phyloP scores from a whole-genome alignment of 64 coral and sea anemone species.

The Platygyra sinensis region DNA sequence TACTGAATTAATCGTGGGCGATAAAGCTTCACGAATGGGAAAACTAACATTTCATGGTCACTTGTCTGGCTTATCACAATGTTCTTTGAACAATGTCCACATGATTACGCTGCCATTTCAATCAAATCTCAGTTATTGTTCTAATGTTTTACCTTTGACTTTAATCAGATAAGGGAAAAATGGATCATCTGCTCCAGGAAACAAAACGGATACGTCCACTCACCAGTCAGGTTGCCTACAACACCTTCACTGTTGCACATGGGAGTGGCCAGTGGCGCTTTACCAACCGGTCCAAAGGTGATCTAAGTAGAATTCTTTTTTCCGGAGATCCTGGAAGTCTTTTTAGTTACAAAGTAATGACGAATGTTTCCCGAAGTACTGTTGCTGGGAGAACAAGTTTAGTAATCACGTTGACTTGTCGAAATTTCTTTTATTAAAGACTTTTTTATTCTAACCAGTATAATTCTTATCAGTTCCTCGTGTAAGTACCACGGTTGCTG shows the following conservation, averaged over 20 bases:
- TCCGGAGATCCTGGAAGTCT: background rate
- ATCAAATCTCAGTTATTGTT: too few species aligned
- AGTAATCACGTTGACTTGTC: too few species aligned
- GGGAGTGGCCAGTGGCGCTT: background rate
- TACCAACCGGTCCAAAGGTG: background rate
- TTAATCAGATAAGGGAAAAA: background rate
- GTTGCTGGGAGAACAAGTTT: too few species aligned
- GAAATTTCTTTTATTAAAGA: too few species aligned
- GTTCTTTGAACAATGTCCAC: background rate
- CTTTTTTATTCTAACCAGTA: too few species aligned
- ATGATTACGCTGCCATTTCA: background rate
- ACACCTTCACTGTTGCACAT: background rate
- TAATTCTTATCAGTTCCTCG: too few species aligned
- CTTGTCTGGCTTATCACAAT: background rate
- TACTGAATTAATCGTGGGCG: too few species aligned
- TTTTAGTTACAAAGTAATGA: background rate
- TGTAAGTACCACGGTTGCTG: too few species aligned
- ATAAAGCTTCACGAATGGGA: too few species aligned
- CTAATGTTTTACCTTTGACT: background rate
- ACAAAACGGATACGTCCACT: background rate
- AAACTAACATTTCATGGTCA: too few species aligned
- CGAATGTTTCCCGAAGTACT: background rate
- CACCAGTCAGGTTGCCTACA: conserved; percentile 7
- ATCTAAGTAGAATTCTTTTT: background rate
- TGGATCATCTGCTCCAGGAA: conserved; percentile 10